Evolutionary conservation across 2,888 invertebrate species (phyloP).

Genomic region (Sesia apiformis): DNA sequence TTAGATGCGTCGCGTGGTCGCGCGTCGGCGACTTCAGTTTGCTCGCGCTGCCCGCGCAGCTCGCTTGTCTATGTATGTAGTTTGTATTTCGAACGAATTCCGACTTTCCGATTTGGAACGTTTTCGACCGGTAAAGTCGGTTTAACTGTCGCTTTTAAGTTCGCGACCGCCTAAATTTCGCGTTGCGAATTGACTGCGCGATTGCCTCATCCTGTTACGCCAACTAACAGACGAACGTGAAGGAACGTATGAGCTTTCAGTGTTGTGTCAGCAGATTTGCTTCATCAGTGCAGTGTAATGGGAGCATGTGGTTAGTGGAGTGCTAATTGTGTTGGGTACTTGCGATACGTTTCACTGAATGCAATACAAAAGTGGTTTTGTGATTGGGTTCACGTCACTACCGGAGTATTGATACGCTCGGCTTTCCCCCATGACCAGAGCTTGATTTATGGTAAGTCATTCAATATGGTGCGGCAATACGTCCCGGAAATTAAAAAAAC

Average conservation of each 20-base stretch:
- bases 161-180: slow-evolving; percentile 54
- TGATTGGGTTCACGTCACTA: slow-evolving; percentile 54
- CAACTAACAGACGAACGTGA: slow-evolving; percentile 56
- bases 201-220: slow-evolving; percentile 59
- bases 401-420: slow-evolving; percentile 49
- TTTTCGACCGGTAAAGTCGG: slow-evolving; percentile 62
- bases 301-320: slow-evolving; percentile 59
- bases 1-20: slow-evolving; percentile 51
- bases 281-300: slow-evolving; percentile 57
- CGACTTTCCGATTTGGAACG: slow-evolving; percentile 55
- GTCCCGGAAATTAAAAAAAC: slow-evolving; percentile 1
- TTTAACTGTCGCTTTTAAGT: slow-evolving; percentile 58
- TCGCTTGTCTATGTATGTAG: slow-evolving; percentile 48
- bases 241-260: slow-evolving; percentile 60
- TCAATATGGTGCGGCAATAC: slow-evolving; percentile 4
- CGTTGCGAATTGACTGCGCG: slow-evolving; percentile 55
- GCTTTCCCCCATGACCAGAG: slow-evolving; percentile 46
- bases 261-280: slow-evolving; percentile 50
- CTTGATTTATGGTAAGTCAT: slow-evolving; percentile 59
- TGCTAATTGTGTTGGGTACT: slow-evolving; percentile 49
- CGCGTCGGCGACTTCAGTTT: slow-evolving; percentile 49
- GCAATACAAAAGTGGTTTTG: slow-evolving; percentile 54
- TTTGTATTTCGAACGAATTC: slow-evolving; percentile 18
- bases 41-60: slow-evolving; percentile 67
- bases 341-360: slow-evolving; percentile 54